Evolutionary conservation across 2,113 vertebrate genomes (phyloP), one percentile per base, ranked within the genome.

Genomic region (Cairina moschata): DNA sequence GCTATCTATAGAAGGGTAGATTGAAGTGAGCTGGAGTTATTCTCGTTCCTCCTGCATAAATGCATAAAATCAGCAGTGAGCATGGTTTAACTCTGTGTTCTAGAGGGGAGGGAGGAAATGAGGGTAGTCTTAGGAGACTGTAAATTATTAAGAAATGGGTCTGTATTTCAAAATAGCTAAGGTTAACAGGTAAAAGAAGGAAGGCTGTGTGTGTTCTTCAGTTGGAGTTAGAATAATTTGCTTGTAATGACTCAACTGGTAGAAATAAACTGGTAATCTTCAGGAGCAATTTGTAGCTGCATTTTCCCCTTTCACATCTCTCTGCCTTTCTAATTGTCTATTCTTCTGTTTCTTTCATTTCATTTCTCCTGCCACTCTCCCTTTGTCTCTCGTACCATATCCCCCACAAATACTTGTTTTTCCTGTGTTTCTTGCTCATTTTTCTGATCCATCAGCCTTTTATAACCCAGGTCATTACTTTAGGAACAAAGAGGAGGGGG

Each of bases 401-500:
- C 56, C 42, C 52, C 23, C 29, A 38, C 32, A 25, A 32, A 54
- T 78, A 8, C 28, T 94, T 83, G 62, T 22, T 95, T 92, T 82
- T 80, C 86, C 88, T 93, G 50, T 87, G 31, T 95, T 91, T 93
- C 93, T 86, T 87, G 28, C 58, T 65, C 86, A 91, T 91, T 94
- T 90, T 95, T 83, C 68, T 94, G 85, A 88, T 71, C 82, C 93
- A 93, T 94, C 92, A 97, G 91, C 72, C 46, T 95, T 94, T 90
- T 81, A 52, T 95, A 91, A 94, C 91, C 91, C 91, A 96, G 96
- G 92, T 96, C 72, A 92, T 95, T 92, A 94, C 95, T 95, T 94
- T 92, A 96, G 96, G 88, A 97, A 54, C 94, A 97, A 87, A 93
- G 86, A 95, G 93, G 48, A 95, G 91, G 96, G 95, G 77, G 92